Conservation (phyloP, 2,113 vertebrate genomes). For the Propithecus coquereli region DNA sequence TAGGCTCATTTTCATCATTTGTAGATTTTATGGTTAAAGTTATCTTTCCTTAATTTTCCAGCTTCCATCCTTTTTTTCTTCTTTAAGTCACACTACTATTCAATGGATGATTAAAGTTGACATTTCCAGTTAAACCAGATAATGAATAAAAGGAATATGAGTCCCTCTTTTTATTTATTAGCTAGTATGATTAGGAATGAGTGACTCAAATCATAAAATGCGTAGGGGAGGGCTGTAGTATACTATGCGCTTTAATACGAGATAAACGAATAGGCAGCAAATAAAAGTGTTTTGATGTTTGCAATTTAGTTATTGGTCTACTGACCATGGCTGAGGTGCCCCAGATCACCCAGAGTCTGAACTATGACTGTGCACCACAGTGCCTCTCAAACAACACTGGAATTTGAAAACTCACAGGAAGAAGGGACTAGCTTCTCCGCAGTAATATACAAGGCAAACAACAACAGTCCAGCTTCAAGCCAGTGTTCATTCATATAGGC, state of each 20-base stretch:
- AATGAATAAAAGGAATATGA: neutral
- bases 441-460: neutral
- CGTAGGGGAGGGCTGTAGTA: rapidly evolving
- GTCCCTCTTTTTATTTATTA: neutral
- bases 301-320: neutral
- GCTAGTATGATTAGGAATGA: neutral
- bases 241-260: neutral
- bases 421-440: neutral
- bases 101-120: neutral
- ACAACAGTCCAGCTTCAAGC: neutral
- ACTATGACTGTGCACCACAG: rapidly evolving
- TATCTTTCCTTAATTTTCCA: neutral
- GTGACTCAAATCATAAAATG: neutral
- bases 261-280: neutral
- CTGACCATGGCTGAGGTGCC: no score
- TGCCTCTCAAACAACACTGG: neutral
- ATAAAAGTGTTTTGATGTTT: neutral
- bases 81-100: neutral
- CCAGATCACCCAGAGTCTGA: neutral
- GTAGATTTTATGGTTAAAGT: neutral
- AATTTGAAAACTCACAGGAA: neutral
- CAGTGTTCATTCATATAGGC: neutral
- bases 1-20: neutral
- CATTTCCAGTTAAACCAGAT: neutral
- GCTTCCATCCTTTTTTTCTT: neutral